A percentile compares a stretch with the other conserved stretches of the same genome.
Evolutionary conservation across 2,113 vertebrate species (phyloP).

Genomic region (Upupa epops): DNA sequence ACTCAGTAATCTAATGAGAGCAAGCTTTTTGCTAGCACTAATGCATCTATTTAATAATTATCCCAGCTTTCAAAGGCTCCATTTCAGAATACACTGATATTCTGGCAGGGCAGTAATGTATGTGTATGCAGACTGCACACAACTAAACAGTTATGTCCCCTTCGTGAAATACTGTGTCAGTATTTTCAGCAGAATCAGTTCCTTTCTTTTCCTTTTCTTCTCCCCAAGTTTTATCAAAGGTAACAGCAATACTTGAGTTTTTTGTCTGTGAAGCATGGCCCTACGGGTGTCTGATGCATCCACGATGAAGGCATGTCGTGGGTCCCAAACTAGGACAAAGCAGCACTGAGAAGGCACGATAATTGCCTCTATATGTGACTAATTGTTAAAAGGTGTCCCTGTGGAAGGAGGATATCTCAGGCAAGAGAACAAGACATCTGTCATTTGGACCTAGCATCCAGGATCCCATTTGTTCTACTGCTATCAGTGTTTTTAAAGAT

Average conservation of each 20-base stretch:
- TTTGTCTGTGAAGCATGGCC: background rate
- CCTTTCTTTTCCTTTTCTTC: background rate
- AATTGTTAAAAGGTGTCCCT: background rate
- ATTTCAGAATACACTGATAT: background rate
- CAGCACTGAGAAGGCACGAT: background rate
- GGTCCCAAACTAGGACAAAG: background rate
- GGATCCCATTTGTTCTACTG: background rate
- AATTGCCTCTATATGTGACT: background rate
- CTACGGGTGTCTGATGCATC: background rate
- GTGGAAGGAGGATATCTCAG: background rate
- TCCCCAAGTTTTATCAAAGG: background rate
- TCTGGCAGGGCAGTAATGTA: background rate
- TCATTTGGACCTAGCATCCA: background rate
- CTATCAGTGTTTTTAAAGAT: background rate
- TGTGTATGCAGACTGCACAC: accelerated
- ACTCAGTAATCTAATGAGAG: background rate
- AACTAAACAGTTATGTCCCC: background rate
- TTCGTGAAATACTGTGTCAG: background rate
- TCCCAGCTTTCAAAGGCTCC: background rate
- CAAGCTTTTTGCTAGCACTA: background rate
- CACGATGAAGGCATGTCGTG: background rate
- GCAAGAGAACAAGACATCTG: background rate
- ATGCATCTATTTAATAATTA: background rate
- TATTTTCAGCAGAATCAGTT: background rate
- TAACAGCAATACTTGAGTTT: background rate